Base-by-base conservation (phyloP, 2,888 invertebrate species). In the Drosophila austrosaltans region DNA sequence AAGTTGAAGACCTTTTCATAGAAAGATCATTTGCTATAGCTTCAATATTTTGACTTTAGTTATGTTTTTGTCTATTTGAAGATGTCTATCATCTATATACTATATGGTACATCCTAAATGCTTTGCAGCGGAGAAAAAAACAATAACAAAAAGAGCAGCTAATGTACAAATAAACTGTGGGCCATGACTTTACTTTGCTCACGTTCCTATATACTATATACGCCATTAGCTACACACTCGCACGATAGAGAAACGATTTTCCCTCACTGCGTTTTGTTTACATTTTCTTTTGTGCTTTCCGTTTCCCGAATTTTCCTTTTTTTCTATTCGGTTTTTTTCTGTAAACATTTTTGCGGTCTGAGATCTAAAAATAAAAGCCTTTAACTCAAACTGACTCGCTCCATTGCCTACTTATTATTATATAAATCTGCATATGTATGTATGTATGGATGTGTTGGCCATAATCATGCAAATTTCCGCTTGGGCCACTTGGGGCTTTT, bases 381-480 rank as follows among this genome's bases (percentile, higher is more conserved):
- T 54, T 56, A 57, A 39, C 22, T 40, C 48, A 56, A 60, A n/a
- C 16, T 20, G 74, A 40, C 54, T 72, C 65, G 72, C 71, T 72
- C 72, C 44, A 65, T 40, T 72, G 71, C 39, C 65, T 44, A 16
- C 63, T 70, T 60, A 57, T 69, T 74, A 40, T 63, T 74, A 40
- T 63, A 25, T 48, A 56, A 53, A 66, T 61, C 64, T 57, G 58
- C 40, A 65, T 63, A 58, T 72, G 40, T 66, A 44, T 66, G 66
- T 53, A 57, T 56, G 67, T 74, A 70, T 28, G 1, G 2, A 28
- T 63, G 42, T 70, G 40, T 42, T 57, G 40, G 66, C 69, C 48
- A 63, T 71, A 74, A 75, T 71, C 77, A 77, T 77, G 77, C 73
- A 76, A 82, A 79, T 82, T 84, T 79, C 80, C 82, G 82, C 63